A percentile compares a stretch with the other conserved stretches of the same genome.
These are phyloP conservation scores for Dermolepida albohirtum DNA, from an alignment of 2,888 invertebrate species.

Conservation along the genomic window DNA sequence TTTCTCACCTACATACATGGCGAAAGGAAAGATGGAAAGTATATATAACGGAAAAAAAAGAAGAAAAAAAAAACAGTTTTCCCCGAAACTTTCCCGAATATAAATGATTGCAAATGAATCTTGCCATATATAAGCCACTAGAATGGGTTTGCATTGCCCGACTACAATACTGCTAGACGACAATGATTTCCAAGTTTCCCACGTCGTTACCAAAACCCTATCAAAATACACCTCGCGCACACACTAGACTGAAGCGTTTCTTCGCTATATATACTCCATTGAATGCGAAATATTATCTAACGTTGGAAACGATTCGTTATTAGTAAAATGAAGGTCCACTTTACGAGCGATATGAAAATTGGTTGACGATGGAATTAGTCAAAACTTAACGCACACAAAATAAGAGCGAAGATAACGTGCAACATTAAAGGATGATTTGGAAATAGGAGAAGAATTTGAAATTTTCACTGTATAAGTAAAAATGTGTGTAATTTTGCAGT, in stretches of 20 bases:
- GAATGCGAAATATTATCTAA: constrained; percentile 21
- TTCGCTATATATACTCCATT: constrained; percentile 11
- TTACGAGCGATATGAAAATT: no score
- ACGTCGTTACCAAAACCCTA: background rate
- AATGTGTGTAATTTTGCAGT: no score
- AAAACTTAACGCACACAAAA: no score
- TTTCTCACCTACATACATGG: constrained; percentile 8
- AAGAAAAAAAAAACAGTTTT: constrained; percentile 53
- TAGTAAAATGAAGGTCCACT: background rate
- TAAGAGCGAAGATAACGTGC: no score
- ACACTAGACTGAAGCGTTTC: constrained; percentile 16
- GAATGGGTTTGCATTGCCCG: constrained; percentile 56
- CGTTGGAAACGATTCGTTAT: constrained; percentile 8
- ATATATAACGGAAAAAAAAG: constrained; percentile 6
- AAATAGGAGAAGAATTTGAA: no score
- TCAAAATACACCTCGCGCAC: constrained; percentile 3
- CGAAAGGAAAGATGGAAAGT: constrained; percentile 17
- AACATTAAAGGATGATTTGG: no score
- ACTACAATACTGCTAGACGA: constrained; percentile 55
- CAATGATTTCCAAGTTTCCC: constrained; percentile 45
- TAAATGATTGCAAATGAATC: constrained; percentile 61
- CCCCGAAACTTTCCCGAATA: constrained; percentile 56
- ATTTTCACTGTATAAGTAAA: no score
- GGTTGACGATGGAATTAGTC: no score
- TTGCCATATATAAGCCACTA: constrained; percentile 49